Evolutionary conservation across 1,140 invertebrate species (phyloP).

Genomic region (Magallana angulata): DNA sequence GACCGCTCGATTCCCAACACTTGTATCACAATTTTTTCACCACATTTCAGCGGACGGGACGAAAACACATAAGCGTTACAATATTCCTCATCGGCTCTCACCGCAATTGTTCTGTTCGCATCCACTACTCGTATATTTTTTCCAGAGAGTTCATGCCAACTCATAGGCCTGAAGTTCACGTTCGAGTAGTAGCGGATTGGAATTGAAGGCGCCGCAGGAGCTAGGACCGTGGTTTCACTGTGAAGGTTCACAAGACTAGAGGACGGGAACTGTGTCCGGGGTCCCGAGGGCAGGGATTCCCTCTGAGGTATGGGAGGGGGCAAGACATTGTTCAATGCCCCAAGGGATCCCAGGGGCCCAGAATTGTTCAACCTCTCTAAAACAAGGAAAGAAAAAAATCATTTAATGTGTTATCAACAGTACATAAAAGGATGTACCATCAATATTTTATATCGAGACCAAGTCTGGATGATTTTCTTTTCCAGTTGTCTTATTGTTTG

Average conservation of each 20-base stretch:
- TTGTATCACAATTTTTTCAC: constrained; percentile 92
- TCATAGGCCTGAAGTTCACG: constrained; percentile 69
- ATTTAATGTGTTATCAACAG: no score
- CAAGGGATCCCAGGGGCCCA: background rate
- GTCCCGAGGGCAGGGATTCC: background rate
- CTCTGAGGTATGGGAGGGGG: constrained; percentile 9
- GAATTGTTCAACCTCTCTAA: constrained; percentile 8
- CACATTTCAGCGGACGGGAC: constrained; percentile 88
- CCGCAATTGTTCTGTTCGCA: constrained; percentile 86
- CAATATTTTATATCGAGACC: no score
- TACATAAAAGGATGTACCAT: no score
- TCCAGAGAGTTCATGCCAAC: constrained; percentile 85
- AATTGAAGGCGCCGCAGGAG: constrained; percentile 14
- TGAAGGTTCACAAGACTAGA: background rate
- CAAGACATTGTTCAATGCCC: constrained; percentile 1
- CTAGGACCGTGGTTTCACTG: constrained; percentile 19
- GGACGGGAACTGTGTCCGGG: constrained; percentile 3
- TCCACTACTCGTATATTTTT: constrained; percentile 89
- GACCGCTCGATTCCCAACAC: constrained; percentile 90
- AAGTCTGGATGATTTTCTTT: no score
- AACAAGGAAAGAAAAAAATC: background rate
- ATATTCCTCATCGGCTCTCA: constrained; percentile 90
- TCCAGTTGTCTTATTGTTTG: no score
- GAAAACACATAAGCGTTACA: constrained; percentile 97
- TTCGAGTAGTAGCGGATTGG: constrained; percentile 68